phyloP scores from a whole-genome alignment of 1,140 invertebrate species.

The Drosophila erecta region DNA sequence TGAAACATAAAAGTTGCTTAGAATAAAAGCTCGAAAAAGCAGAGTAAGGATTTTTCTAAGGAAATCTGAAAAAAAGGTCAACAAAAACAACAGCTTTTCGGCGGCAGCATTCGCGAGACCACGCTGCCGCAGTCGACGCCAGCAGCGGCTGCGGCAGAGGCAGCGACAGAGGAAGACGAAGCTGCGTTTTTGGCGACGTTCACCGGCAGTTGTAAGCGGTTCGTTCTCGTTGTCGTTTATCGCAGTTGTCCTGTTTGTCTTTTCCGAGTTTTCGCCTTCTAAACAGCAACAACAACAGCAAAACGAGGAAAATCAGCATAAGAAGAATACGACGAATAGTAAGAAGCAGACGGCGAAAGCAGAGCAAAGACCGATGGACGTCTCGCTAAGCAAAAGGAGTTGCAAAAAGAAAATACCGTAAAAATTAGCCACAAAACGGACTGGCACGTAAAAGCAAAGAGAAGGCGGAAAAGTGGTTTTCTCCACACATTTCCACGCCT shows the following conservation, averaged over 20 bases:
- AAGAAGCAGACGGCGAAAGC: constrained; percentile 13
- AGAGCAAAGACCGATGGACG: neutral
- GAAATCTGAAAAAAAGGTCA: neutral
- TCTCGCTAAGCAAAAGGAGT: constrained; percentile 26
- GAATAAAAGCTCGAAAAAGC: neutral
- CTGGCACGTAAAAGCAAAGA: constrained; percentile 11
- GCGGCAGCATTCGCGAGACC: constrained; percentile 17
- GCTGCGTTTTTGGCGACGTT: constrained; percentile 47
- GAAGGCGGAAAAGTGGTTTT: constrained; percentile 29
- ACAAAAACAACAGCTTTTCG: constrained; percentile 10
- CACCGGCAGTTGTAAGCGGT: constrained; percentile 65
- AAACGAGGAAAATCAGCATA: neutral
- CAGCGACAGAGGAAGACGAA: constrained; percentile 34
- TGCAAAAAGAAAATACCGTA: constrained; percentile 9
- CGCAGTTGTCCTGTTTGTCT: constrained; percentile 17
- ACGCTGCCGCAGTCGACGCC: constrained; percentile 7
- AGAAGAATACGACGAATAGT: neutral
- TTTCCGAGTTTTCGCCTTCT: constrained; percentile 1
- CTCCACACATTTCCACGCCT: constrained; percentile 70
- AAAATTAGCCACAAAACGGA: constrained; percentile 2
- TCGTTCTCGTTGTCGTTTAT: constrained; percentile 43
- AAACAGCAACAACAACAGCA: neutral
- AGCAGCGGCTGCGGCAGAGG: constrained; percentile 7
- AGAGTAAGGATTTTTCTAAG: neutral
- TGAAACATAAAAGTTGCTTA: neutral